Evolutionary conservation across 2,888 invertebrate species (phyloP).

Genomic region (Sericinus montela): DNA sequence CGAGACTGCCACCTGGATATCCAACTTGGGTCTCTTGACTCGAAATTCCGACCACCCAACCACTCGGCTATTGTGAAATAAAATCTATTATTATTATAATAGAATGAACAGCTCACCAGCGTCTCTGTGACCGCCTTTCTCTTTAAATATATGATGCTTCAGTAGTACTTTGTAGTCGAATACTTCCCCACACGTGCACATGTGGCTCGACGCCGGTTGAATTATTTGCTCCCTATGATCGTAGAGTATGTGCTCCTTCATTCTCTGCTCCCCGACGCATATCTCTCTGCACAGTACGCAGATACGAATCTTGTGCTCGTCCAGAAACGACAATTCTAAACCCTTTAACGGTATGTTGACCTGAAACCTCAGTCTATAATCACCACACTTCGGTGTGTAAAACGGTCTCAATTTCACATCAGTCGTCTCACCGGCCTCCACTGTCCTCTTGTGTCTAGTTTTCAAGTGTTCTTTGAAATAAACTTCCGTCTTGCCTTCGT

Average conservation of each 20-base stretch:
- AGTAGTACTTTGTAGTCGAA: slow-evolving; percentile 45
- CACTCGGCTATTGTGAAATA: no score
- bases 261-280: slow-evolving; percentile 26
- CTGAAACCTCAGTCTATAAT: slow-evolving; percentile 16
- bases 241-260: slow-evolving; percentile 30
- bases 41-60: no score
- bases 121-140: slow-evolving; percentile 14
- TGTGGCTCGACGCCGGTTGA: slow-evolving; percentile 9
- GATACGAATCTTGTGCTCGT: slow-evolving; percentile 25
- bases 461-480: slow-evolving; percentile 33
- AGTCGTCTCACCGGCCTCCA: accelerated
- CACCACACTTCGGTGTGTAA: slow-evolving; percentile 15
- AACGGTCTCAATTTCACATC: slow-evolving; percentile 9
- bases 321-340: neutral
- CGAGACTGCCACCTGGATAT: no score
- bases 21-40: no score
- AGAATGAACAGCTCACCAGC: slow-evolving; percentile 11
- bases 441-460: slow-evolving; percentile 23
- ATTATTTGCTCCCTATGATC: slow-evolving; percentile 26
- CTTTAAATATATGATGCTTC: slow-evolving; percentile 47
- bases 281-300: slow-evolving; percentile 51
- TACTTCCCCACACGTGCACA: slow-evolving; percentile 42
- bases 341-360: slow-evolving; percentile 5
- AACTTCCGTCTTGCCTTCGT: slow-evolving; percentile 24
- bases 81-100: no score